A percentile compares a stretch with the other conserved stretches of the same genome.
These are phyloP conservation scores for Frankliniella fusca DNA, from an alignment of 2,888 invertebrate species.

Conservation along the genomic window DNA sequence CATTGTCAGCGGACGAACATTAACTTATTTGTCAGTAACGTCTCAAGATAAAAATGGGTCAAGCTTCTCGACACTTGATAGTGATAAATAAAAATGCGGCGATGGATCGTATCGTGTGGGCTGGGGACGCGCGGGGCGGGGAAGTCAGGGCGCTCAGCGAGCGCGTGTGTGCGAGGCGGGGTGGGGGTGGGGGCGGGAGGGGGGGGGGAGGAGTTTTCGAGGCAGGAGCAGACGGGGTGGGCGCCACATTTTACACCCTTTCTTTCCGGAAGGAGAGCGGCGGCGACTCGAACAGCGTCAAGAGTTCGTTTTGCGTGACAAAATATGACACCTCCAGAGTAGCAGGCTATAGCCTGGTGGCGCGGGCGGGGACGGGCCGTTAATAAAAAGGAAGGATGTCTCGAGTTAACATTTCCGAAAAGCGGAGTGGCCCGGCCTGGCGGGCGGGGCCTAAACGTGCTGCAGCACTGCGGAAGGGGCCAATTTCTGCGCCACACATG, in stretches of 20 bases:
- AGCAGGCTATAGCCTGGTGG: neutral
- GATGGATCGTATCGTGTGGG: too few species aligned
- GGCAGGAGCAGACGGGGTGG: neutral
- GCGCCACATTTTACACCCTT: neutral
- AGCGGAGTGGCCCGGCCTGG: neutral
- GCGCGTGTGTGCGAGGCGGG: too few species aligned
- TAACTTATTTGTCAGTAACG: conserved; percentile 14
- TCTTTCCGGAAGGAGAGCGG: neutral
- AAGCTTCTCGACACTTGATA: too few species aligned
- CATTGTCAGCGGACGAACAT: neutral
- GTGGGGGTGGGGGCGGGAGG: neutral
- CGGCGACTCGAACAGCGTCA: neutral
- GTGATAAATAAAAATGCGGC: too few species aligned
- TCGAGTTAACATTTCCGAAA: conserved; percentile 3
- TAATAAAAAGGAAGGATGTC: neutral
- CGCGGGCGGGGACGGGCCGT: neutral
- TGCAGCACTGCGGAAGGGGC: neutral
- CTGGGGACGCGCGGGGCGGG: too few species aligned
- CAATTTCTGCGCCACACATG: conserved; percentile 19
- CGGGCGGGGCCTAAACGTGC: too few species aligned
- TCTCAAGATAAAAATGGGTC: neutral
- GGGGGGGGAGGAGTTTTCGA: neutral
- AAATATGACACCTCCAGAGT: conserved; percentile 10
- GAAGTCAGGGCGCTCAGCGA: too few species aligned
- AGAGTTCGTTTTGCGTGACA: conserved; percentile 24